Evolutionary conservation across 2,888 invertebrate genomes (phyloP), one percentile per base, ranked within the genome.

Genomic region (Phlogophora meticulosa): DNA sequence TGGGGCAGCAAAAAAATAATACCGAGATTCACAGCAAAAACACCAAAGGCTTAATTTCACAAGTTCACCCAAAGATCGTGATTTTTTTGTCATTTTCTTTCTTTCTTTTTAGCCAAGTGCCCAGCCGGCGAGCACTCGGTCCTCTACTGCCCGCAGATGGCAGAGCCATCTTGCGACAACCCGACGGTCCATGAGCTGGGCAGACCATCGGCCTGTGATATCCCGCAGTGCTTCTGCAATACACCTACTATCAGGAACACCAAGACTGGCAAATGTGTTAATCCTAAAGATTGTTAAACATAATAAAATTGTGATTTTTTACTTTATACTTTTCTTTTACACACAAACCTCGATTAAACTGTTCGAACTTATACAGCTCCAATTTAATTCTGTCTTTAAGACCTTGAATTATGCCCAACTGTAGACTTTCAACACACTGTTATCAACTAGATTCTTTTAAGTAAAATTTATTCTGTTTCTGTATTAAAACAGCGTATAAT

Each of bases 221-320:
- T 86, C 4, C 92, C 92, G 0, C 88, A 92, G 32, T 93, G 93
- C 58, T 93, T 92, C 84, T 93, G 93, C 67, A 65, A 92, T 57
- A 60, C 10, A 0, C 90, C 90, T 2, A 91, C 84, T 7, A 86
- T 93, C 3, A 85, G 93, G n/a, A 79, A 92, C 38, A 75, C 78
- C 2, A 86, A 76, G 43, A 90, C 86, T 22, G 87, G 88, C 0
- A 85, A 87, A 75, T 93, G 93, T 79, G 85, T 93, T 0, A 66
- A 78, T 0, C 38, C 80, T 3, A 62, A 80, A 0, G 66, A 91
- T 13, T 92, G 90, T 68, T 75, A 7, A 62, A 10, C 13, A 1
- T 0, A 43, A 45, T 45, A 38, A 10, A 28, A 28, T 28, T 28
- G 28, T 28, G 5, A 4, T 28, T 28, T 2, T 28, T 28, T 28